These are phyloP conservation scores for Charadrius vociferus DNA, from an alignment of 2,113 vertebrate genomes.

Conservation along the genomic window DNA sequence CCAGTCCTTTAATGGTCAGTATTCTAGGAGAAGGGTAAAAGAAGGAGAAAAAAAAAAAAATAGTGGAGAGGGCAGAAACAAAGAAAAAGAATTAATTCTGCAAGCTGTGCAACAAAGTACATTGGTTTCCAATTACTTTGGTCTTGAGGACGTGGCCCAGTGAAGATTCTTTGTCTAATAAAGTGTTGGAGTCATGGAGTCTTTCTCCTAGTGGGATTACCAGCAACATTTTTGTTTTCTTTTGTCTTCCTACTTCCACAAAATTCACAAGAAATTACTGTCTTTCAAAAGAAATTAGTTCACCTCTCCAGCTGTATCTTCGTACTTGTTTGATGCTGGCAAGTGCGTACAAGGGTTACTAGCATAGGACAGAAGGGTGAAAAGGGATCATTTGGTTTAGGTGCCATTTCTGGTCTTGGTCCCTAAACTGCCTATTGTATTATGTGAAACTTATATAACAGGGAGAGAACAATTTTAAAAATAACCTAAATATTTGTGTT, in stretches of 20 bases:
- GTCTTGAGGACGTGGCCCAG: neutral
- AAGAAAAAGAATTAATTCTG: neutral
- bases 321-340: neutral
- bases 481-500: neutral
- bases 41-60: neutral
- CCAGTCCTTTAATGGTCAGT: neutral
- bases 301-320: neutral
- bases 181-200: neutral
- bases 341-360: neutral
- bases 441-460: neutral
- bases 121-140: neutral
- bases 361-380: neutral
- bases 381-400: neutral
- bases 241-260: neutral
- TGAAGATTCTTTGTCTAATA: neutral
- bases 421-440: neutral
- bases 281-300: neutral
- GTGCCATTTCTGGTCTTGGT: neutral
- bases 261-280: neutral
- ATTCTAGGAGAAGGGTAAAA: neutral
- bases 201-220: neutral
- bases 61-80: neutral
- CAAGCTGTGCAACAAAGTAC: neutral
- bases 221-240: neutral
- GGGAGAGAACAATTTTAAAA: neutral